These are phyloP conservation scores for Danaus melanippus DNA, from an alignment of 1,140 invertebrate genomes.

Conservation along the genomic window DNA sequence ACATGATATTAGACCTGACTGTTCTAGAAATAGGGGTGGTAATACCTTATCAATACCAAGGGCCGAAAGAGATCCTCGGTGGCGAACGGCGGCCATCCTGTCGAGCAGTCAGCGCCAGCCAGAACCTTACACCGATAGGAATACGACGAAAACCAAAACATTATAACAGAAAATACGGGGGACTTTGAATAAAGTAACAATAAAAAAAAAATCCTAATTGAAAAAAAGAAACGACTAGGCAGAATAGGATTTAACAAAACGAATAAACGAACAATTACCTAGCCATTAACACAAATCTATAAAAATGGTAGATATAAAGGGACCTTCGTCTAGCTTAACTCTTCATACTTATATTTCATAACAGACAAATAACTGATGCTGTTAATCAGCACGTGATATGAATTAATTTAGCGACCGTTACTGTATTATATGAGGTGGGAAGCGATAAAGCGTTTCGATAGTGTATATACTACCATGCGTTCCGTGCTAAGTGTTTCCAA, in stretches of 20 bases:
- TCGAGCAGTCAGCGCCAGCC: slow-evolving; percentile 49
- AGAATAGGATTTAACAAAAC: too few relatives aligned
- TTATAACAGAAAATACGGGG: slow-evolving; percentile 13
- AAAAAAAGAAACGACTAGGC: background rate
- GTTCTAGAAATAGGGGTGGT: slow-evolving; percentile 5
- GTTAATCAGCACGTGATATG: too few relatives aligned
- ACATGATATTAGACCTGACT: background rate
- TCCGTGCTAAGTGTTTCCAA: slow-evolving; percentile 42
- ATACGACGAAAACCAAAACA: slow-evolving; percentile 31
- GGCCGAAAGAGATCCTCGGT: slow-evolving; percentile 67
- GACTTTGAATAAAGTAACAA: slow-evolving; percentile 12
- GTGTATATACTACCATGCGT: slow-evolving; percentile 50
- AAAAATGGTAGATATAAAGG: too few relatives aligned
- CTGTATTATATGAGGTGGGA: slow-evolving; percentile 9
- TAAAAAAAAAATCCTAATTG: slow-evolving; percentile 12
- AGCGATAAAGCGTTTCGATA: slow-evolving; percentile 39
- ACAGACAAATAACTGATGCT: too few relatives aligned
- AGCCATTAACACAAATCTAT: too few relatives aligned
- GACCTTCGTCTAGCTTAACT: too few relatives aligned
- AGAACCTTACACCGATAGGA: slow-evolving; percentile 44
- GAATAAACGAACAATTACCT: too few relatives aligned
- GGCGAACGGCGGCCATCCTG: slow-evolving; percentile 41
- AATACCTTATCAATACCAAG: slow-evolving; percentile 58
- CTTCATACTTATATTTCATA: too few relatives aligned
- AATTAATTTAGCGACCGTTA: too few relatives aligned